phyloP scores from a whole-genome alignment of 2,797 vertebrate genomes.

The Trichosurus vulpecula region DNA sequence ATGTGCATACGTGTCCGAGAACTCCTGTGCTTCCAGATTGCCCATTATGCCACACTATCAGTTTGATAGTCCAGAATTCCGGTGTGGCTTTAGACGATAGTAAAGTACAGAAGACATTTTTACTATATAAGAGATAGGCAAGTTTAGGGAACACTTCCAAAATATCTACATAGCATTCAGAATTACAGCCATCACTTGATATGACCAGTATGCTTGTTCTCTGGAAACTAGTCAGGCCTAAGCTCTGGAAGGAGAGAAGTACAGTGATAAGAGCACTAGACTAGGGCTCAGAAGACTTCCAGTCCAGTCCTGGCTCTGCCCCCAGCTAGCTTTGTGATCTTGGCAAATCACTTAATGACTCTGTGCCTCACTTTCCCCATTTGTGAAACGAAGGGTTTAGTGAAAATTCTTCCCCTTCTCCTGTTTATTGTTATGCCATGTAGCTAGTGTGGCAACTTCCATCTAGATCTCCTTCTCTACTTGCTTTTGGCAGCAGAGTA shows the following conservation, averaged over 20 bases:
- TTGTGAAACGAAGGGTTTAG: no score
- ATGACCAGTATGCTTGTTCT: neutral
- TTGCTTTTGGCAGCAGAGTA: neutral
- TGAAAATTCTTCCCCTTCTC: neutral
- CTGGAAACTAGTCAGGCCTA: neutral
- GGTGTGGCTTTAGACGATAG: neutral
- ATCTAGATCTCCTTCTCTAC: no score
- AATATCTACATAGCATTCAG: neutral
- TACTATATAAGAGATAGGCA: neutral
- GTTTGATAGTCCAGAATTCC: neutral
- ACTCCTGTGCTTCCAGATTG: neutral
- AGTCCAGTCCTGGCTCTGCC: neutral
- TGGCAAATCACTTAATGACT: no score
- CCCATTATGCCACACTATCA: neutral
- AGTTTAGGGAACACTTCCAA: neutral
- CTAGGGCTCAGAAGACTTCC: neutral
- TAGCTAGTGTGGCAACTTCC: neutral
- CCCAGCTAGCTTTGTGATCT: neutral
- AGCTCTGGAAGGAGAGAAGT: neutral
- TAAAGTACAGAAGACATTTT: neutral
- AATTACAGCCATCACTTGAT: neutral
- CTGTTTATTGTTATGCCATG: neutral
- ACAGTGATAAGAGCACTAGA: neutral
- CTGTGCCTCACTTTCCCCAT: no score
- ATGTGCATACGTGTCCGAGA: neutral